Evolutionary conservation across 1,140 invertebrate genomes (phyloP).

Genomic region (Euborellia annulipes): DNA sequence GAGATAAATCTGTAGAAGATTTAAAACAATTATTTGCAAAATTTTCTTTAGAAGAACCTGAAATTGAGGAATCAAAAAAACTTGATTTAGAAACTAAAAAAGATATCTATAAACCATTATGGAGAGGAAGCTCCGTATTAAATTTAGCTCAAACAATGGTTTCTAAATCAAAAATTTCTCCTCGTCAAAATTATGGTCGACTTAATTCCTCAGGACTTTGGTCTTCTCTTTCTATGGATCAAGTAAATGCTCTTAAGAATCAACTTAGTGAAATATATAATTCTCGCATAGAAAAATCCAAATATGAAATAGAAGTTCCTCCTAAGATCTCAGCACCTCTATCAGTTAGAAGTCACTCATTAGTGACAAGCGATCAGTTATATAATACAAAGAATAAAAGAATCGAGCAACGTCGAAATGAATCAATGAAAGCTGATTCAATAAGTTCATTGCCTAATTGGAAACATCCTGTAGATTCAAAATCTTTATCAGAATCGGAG

Average conservation of each 20-base stretch:
- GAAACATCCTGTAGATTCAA: conserved; percentile 14
- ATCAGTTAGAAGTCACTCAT: conserved; percentile 41
- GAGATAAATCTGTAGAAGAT: conserved; percentile 75
- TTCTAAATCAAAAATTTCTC: background rate
- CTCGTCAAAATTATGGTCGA: background rate
- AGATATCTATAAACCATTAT: conserved; percentile 62
- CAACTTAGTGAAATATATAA: conserved; percentile 72
- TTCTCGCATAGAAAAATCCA: conserved; percentile 28
- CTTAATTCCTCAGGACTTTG: conserved; percentile 25
- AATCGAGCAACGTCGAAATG: conserved; percentile 21
- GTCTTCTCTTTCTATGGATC: conserved; percentile 70
- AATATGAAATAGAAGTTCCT: conserved; percentile 17
- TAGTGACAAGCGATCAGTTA: conserved; percentile 29
- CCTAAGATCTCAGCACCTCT: background rate
- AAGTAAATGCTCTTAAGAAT: conserved; percentile 62
- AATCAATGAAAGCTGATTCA: conserved; percentile 34
- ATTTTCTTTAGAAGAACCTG: conserved; percentile 31
- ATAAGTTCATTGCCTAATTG: conserved; percentile 34
- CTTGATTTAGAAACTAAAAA: conserved; percentile 34
- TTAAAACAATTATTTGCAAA: conserved; percentile 54
- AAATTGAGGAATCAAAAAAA: conserved; percentile 25
- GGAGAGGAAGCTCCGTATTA: conserved; percentile 62
- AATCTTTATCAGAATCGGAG: conserved; percentile 44
- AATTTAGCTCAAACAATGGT: conserved; percentile 51
- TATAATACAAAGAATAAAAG: conserved; percentile 24